Evolutionary conservation across 2,797 vertebrate genomes (phyloP), one percentile per base, ranked within the genome.

Genomic region (Acanthopagrus latus): DNA sequence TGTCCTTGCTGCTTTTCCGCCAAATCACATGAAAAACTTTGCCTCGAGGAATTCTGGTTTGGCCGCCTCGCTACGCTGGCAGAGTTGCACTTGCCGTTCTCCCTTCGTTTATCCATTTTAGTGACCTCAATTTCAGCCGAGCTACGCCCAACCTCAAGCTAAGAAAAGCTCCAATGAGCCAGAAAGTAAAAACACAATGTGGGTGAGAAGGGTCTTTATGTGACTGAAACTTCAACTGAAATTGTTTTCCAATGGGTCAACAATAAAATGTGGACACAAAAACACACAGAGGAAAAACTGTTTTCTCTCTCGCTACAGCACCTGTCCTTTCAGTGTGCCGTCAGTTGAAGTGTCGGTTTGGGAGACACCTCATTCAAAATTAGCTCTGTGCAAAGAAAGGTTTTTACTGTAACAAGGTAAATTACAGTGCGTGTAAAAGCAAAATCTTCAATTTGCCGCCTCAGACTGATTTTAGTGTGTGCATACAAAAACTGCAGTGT

Each of bases 181-280:
- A 27, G 48, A n/a, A 47, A 46, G 16, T 52, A 14, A 70, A 77
- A 77, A 74, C 57, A 67, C 43, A 43, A 41, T 41, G 29, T 60
- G 43, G 25, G 38, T 33, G 66, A 63, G n/a, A 47, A 14, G 46
- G 60, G 12, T 60, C 38, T 46, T 25, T 18, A n/a, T n/a, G n/a
- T 64, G 12, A 52, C 12, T 43, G 17, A 71, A 71, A 44, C n/a
- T 43, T 4, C 4, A 47, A 38, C 10, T 64, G 20, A 71, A 71
- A 59, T 20, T 58, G 44, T 14, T 58, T n/a, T n/a, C 20, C 52
- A 57, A 29, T 18, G 27, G 21, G 16, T 23, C 14, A 27, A 11
- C 14, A 4, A 29, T 41, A 11, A 29, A 29, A 54, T 17, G 17
- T 1, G 23, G 46, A 23, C 20, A 54, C 9, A 58, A 12, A 17